Conservation (phyloP, 2,888 invertebrate species). For the Parapristionchus giblindavisi region DNA sequence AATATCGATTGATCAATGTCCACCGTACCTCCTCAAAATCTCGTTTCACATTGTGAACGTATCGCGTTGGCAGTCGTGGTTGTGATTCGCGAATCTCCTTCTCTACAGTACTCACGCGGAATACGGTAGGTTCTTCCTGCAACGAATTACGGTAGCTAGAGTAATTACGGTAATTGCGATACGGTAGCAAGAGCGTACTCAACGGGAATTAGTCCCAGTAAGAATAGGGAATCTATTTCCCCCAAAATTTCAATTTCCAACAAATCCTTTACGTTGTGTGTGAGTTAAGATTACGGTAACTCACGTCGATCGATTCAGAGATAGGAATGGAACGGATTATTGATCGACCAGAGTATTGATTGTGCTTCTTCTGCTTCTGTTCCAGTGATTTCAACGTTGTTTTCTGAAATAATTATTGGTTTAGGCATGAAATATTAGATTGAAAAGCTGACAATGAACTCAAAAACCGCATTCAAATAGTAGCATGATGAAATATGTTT, state of each 20-base stretch:
- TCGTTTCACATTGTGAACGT: conserved; percentile 8
- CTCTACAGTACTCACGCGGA: not conserved
- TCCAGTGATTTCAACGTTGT: conserved; percentile 15
- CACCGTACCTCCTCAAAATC: conserved; percentile 3
- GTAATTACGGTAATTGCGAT: too few species aligned
- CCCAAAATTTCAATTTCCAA: too few species aligned
- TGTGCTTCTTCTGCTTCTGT: conserved; percentile 21
- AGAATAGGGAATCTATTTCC: too few species aligned
- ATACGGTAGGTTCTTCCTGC: not conserved
- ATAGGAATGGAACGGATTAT: conserved; percentile 3
- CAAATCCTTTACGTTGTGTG: too few species aligned
- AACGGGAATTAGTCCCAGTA: too few species aligned
- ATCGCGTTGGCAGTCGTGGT: conserved; percentile 14
- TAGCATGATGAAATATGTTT: too few species aligned
- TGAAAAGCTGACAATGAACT: too few species aligned
- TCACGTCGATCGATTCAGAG: conserved; percentile 32
- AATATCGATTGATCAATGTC: too few species aligned
- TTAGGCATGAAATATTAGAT: not conserved
- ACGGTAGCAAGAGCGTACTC: too few species aligned
- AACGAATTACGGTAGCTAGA: not conserved
- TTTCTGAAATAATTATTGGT: conserved; percentile 7
- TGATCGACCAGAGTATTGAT: not conserved
- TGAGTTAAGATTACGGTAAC: too few species aligned
- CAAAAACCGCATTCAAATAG: too few species aligned
- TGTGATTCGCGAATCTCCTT: conserved; percentile 22